Evolutionary conservation across 2,888 invertebrate species (phyloP).

Genomic region (Eupelmus urozonus): DNA sequence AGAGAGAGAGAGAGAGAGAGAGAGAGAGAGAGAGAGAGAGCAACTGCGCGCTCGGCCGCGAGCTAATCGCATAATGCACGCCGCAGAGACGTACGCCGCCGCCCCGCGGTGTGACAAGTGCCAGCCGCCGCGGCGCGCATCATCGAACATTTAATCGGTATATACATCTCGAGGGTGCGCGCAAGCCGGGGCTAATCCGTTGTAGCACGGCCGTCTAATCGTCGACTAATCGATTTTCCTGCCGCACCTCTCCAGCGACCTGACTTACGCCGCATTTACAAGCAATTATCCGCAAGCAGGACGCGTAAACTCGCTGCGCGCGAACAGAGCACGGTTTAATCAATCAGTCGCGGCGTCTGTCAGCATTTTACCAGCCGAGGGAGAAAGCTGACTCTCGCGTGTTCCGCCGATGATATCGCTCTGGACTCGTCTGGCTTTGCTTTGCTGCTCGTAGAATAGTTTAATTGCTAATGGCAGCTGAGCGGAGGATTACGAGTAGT

Average conservation of each 20-base stretch:
- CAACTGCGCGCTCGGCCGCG: neutral
- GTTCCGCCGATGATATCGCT: no score
- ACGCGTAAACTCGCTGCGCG: slow-evolving; percentile 24
- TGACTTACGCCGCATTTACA: slow-evolving; percentile 53
- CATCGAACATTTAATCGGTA: slow-evolving; percentile 32
- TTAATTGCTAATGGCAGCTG: no score
- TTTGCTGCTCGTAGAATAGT: no score
- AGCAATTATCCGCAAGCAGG: slow-evolving; percentile 38
- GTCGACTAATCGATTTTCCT: slow-evolving; percentile 51
- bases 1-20: no score
- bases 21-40: no score
- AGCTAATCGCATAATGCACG: slow-evolving; percentile 26
- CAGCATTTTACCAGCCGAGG: slow-evolving; percentile 1
- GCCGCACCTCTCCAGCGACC: slow-evolving; percentile 1
- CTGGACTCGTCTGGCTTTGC: no score
- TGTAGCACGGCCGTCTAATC: slow-evolving; percentile 22
- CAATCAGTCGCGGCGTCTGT: slow-evolving; percentile 24
- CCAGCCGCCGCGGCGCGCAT: no score
- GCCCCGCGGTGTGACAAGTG: no score
- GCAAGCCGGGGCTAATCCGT: slow-evolving; percentile 9
- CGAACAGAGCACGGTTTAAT: slow-evolving; percentile 6
- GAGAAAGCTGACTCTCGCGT: no score
- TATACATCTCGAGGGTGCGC: slow-evolving; percentile 1
- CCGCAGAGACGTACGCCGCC: no score
- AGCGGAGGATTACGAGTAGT: no score